Base-by-base conservation (phyloP, 2,888 invertebrate species). In the Thyatira batis region DNA sequence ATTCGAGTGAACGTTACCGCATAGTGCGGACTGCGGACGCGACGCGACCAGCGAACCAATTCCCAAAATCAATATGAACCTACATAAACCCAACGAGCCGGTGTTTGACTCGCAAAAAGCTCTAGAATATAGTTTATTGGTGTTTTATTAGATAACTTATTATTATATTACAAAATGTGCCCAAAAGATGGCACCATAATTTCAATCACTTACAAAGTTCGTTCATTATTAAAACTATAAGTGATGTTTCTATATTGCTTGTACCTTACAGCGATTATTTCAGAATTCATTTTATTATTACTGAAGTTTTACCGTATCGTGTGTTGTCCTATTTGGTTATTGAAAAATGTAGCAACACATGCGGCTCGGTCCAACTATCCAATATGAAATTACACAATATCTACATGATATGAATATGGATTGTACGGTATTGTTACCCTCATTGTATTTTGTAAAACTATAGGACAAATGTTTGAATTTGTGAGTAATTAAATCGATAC, bases 1-100 rank as follows among this genome's bases (percentile, higher is more conserved):
- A 17, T 17, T 6, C 6, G 39, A 39, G 17, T 8, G 39, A n/a
- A 52, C 54, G 49, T 59, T 51, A 53, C 46, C 54, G 51, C 54
- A 60, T 49, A 55, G 55, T 60, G 61, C 65, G 61, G 65, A 69
- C 60, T 62, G 61, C 65, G 71, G 63, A 81, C 80, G 78, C 73
- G 72, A 71, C 69, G 78, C 73, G 72, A 71, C 69, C 62, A 13
- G 81, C 69, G 73, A 67, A 71, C 70, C 58, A 74, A 80, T 75
- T 65, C 61, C 51, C 50, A 52, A 53, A 73, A 78, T 80, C 80
- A 77, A 79, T 80, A 80, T 52, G 56, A 50, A 52, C 54, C 62
- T 65, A 57, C 53, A 51, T 44, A 54, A 46, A 44, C 54, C 54
- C 25, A 57, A 49, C 51, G 51, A 43, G 45, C 21, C 23, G 17